Percentiles rank a stretch among this genome's conserved stretches.
phyloP scores from a whole-genome alignment of 2,888 invertebrate species.

The Chironomus riparius region DNA sequence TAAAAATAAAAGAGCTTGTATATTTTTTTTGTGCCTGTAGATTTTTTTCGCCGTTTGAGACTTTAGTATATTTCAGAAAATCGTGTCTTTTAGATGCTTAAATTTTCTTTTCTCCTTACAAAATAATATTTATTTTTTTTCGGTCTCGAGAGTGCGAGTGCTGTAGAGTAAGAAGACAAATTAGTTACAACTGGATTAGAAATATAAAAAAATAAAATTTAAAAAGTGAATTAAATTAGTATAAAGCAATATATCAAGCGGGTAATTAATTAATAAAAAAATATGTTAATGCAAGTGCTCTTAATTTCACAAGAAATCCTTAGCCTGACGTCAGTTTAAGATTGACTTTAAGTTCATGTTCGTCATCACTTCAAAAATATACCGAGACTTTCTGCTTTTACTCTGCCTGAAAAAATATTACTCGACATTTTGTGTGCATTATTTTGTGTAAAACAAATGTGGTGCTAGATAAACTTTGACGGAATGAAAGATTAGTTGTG shows the following conservation, averaged over 20 bases:
- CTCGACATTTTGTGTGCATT: too few species aligned
- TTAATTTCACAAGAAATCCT: too few species aligned
- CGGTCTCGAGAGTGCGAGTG: too few species aligned
- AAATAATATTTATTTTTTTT: background rate
- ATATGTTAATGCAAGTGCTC: background rate
- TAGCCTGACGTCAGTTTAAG: background rate
- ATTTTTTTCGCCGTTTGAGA: background rate
- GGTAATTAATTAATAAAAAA: background rate
- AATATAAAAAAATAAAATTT: too few species aligned
- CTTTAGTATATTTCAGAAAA: conserved; percentile 13
- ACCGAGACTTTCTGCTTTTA: too few species aligned
- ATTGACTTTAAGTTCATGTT: background rate
- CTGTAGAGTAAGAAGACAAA: background rate
- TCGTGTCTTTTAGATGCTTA: conserved; percentile 6
- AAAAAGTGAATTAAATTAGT: background rate
- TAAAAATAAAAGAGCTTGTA: conserved; percentile 14
- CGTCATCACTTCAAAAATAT: conserved; percentile 19
- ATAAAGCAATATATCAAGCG: background rate
- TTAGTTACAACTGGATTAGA: background rate
- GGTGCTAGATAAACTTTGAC: too few species aligned
- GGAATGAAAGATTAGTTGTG: too few species aligned
- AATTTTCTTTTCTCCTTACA: background rate
- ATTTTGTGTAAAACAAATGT: too few species aligned
- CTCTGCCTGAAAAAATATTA: too few species aligned
- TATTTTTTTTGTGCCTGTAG: background rate